Conservation (phyloP, 2,113 vertebrate genomes). For the Camelus bactrianus region DNA sequence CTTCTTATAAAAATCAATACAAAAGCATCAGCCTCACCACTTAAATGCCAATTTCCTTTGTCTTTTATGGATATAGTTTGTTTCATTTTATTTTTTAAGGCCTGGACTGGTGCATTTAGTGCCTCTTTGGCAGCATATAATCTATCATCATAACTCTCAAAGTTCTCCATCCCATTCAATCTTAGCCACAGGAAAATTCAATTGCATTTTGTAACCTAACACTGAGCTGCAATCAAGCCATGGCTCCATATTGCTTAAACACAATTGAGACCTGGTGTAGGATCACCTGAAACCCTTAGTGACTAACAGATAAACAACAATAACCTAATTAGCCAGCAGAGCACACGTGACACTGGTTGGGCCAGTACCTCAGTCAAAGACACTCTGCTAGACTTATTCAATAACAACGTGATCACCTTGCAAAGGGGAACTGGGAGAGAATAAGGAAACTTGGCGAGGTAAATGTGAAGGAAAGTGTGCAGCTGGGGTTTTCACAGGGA, state of each 20-base stretch:
- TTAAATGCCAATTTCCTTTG: neutral
- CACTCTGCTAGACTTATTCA: neutral
- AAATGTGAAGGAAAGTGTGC: neutral
- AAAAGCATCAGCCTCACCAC: conserved; percentile 26
- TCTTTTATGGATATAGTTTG: neutral
- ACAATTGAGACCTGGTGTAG: conserved; percentile 22
- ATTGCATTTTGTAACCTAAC: conserved; percentile 2
- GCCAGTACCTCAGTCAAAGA: neutral
- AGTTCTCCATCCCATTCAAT: conserved; percentile 14
- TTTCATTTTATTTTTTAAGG: neutral
- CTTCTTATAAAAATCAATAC: conserved; percentile 49
- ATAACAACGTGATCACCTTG: conserved; percentile 1
- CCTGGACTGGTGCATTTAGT: neutral
- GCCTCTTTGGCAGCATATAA: neutral
- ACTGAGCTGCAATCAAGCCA: neutral
- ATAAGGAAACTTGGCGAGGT: neutral
- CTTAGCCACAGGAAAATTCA: conserved; percentile 31
- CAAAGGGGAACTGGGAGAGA: neutral
- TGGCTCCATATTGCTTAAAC: neutral
- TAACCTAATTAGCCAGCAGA: conserved; percentile 16
- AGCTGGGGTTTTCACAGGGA: neutral
- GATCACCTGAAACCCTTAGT: conserved; percentile 14
- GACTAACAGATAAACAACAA: conserved; percentile 43
- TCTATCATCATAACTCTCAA: neutral
- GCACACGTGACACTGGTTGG: neutral